phyloP scores from a whole-genome alignment of 2,797 vertebrate species.

The Sebastes matsubarae region DNA sequence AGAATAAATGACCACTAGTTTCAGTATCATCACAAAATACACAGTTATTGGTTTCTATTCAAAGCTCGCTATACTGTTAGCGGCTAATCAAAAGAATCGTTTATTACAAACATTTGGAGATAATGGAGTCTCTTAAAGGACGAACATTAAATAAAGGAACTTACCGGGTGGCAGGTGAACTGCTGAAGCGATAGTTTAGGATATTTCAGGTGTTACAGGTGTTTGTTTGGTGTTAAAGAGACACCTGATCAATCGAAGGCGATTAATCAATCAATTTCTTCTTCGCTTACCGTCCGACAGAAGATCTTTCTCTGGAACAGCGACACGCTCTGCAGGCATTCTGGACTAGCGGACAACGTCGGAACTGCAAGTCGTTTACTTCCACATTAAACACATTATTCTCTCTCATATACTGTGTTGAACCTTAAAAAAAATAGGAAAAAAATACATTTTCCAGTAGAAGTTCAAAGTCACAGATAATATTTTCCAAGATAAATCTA shows the following conservation, averaged over 20 bases:
- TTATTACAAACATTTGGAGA: not conserved
- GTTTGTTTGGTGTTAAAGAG: not conserved
- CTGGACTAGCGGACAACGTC: not conserved
- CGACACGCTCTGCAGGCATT: not conserved
- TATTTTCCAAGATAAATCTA: too few relatives aligned
- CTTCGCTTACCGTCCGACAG: not conserved
- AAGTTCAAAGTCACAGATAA: too few relatives aligned
- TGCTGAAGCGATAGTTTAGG: not conserved
- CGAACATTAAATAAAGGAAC: rapidly evolving
- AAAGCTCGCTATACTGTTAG: not conserved
- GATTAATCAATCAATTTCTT: not conserved
- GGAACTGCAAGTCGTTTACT: not conserved
- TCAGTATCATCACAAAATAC: too few relatives aligned
- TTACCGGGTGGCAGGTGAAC: not conserved
- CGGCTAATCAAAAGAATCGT: not conserved
- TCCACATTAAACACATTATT: not conserved
- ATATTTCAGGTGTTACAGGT: not conserved
- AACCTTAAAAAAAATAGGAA: too few relatives aligned
- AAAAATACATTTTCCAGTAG: too few relatives aligned
- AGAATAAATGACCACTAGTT: too few relatives aligned
- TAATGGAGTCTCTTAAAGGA: not conserved
- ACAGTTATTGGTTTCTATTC: too few relatives aligned
- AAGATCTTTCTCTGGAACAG: not conserved
- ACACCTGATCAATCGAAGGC: not conserved
- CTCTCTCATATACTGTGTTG: too few relatives aligned